phyloP scores from a whole-genome alignment of 2,113 vertebrate species.

The Thomomys bottae region DNA sequence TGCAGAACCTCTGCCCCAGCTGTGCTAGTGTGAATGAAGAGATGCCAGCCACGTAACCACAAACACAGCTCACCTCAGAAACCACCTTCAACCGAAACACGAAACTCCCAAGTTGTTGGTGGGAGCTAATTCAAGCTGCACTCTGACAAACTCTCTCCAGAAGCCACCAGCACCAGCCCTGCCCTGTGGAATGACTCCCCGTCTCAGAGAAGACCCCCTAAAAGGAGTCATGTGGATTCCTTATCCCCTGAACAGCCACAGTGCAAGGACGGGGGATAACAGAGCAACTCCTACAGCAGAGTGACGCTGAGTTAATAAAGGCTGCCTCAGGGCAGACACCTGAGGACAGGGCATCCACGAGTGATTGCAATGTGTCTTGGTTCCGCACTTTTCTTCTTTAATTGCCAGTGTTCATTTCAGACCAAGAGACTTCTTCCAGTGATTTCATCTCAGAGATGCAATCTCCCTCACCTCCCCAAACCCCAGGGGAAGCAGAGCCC shows the following conservation, averaged over 20 bases:
- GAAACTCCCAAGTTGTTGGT: accelerated
- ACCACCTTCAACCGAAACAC: background rate
- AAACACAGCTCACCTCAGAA: background rate
- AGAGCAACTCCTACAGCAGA: accelerated
- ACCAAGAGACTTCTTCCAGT: background rate
- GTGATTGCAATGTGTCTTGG: background rate
- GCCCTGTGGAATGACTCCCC: accelerated
- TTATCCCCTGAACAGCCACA: background rate
- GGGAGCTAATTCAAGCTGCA: accelerated
- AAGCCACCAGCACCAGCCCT: accelerated
- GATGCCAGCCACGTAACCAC: background rate
- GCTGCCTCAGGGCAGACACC: background rate
- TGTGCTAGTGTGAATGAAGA: background rate
- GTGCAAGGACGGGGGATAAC: background rate
- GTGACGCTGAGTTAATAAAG: background rate
- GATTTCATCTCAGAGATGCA: background rate
- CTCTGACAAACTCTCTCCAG: accelerated
- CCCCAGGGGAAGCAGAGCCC: accelerated
- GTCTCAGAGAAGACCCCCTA: background rate
- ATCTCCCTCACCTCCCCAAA: background rate
- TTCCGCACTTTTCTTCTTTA: background rate
- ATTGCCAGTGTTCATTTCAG: accelerated
- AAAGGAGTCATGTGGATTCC: background rate
- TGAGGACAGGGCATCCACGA: too few relatives aligned
- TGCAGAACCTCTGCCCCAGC: background rate